Conservation (phyloP, 2,113 vertebrate genomes). For the Anoplopoma fimbria region DNA sequence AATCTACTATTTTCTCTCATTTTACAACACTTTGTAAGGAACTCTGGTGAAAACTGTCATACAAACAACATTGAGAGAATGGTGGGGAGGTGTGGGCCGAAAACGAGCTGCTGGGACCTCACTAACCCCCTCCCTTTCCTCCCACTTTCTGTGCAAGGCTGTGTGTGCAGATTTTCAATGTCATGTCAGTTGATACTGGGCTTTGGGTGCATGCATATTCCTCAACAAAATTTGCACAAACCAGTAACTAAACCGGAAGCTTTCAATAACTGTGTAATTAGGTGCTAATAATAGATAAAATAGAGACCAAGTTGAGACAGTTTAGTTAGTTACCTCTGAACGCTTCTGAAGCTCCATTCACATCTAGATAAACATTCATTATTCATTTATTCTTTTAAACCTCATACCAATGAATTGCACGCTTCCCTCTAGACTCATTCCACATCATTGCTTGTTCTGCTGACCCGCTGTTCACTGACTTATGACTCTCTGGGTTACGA, state of each 20-base stretch:
- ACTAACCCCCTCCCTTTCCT: neutral
- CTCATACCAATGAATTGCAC: neutral
- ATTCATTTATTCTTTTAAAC: neutral
- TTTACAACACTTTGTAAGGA: neutral
- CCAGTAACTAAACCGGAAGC: too few species aligned
- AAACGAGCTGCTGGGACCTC: neutral
- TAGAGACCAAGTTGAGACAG: neutral
- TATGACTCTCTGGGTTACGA: neutral
- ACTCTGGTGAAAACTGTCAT: slow-evolving; percentile 28
- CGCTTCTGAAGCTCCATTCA: neutral
- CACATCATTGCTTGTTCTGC: neutral
- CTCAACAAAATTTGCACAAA: slow-evolving; percentile 3
- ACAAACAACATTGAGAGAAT: neutral
- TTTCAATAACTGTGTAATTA: neutral
- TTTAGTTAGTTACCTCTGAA: neutral
- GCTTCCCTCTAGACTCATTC: neutral
- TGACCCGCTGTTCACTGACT: neutral
- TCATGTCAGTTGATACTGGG: neutral
- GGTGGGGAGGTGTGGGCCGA: too few species aligned
- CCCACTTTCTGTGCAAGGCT: neutral
- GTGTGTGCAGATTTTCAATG: neutral
- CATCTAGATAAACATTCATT: neutral
- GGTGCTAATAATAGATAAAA: neutral
- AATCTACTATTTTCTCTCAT: slow-evolving; percentile 20
- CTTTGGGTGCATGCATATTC: neutral